Evolutionary conservation across 2,888 invertebrate species (phyloP).

Genomic region (Dicycla oo): DNA sequence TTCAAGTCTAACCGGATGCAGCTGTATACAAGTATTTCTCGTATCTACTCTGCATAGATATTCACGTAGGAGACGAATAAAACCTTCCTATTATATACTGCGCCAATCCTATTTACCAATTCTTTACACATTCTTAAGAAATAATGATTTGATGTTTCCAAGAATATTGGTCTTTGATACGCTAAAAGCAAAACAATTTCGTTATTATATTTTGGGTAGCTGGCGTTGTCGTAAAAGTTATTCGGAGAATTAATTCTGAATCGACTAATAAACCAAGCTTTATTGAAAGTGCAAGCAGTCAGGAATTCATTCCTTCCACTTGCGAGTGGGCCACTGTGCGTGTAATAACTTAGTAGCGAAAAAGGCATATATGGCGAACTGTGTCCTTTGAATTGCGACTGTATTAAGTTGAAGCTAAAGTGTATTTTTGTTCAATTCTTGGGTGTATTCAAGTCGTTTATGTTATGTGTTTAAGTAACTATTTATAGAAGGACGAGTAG

Average conservation of each 20-base stretch:
- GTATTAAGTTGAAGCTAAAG: constrained; percentile 55
- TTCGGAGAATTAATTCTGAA: constrained; percentile 74
- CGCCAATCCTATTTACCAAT: constrained; percentile 1
- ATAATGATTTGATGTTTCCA: constrained; percentile 25
- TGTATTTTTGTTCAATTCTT: constrained; percentile 56
- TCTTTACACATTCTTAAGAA: constrained; percentile 10
- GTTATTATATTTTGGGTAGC: constrained; percentile 48
- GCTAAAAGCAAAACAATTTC: constrained; percentile 31
- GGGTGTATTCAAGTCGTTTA: constrained; percentile 61
- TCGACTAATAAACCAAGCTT: constrained; percentile 76
- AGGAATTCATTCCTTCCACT: constrained; percentile 83
- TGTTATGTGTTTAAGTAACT: constrained; percentile 68
- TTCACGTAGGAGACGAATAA: background rate
- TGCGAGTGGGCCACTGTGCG: constrained; percentile 84
- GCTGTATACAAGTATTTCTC: too few species aligned
- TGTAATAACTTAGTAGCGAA: constrained; percentile 42
- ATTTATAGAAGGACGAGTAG: constrained; percentile 86
- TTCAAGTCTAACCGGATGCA: too few species aligned
- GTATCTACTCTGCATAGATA: constrained; percentile 1
- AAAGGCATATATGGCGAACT: constrained; percentile 53
- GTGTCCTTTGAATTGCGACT: constrained; percentile 57
- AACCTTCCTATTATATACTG: constrained; percentile 8
- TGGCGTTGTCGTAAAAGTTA: constrained; percentile 61
- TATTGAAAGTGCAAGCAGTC: constrained; percentile 88
- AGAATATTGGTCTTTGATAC: constrained; percentile 19